phyloP scores from a whole-genome alignment of 1,140 invertebrate species.

The Octopus sinensis region DNA sequence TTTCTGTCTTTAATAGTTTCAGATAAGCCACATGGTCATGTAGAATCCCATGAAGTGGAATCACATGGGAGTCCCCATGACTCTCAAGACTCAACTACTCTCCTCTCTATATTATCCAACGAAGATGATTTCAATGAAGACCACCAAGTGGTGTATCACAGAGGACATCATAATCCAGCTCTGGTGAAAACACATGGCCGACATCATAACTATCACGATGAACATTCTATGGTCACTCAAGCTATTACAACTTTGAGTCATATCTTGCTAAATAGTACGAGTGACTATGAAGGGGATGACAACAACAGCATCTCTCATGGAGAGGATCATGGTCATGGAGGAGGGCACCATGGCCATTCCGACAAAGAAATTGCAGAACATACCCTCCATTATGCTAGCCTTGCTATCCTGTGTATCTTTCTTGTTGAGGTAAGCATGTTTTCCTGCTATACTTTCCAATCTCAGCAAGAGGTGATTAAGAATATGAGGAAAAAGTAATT shows the following conservation, averaged over 20 bases:
- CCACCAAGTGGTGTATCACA: too few species aligned
- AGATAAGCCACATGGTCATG: too few species aligned
- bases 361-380: constrained; percentile 34
- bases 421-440: constrained; percentile 41
- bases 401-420: constrained; percentile 47
- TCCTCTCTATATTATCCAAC: too few species aligned
- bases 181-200: background rate
- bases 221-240: background rate
- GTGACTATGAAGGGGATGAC: background rate
- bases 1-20: too few species aligned
- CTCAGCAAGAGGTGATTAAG: constrained; percentile 9
- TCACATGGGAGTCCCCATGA: too few species aligned
- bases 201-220: background rate
- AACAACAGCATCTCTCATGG: background rate
- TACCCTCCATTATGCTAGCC: constrained; percentile 42
- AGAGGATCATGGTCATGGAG: constrained; percentile 11
- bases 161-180: background rate
- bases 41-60: too few species aligned
- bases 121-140: too few species aligned
- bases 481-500: background rate
- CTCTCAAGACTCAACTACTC: too few species aligned
- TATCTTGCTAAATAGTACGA: background rate
- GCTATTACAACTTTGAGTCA: background rate
- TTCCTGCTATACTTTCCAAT: background rate
- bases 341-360: constrained; percentile 21